Conservation (phyloP, 37 sponge, comb jelly and placozoan species). For the Petrosia ficiformis region DNA sequence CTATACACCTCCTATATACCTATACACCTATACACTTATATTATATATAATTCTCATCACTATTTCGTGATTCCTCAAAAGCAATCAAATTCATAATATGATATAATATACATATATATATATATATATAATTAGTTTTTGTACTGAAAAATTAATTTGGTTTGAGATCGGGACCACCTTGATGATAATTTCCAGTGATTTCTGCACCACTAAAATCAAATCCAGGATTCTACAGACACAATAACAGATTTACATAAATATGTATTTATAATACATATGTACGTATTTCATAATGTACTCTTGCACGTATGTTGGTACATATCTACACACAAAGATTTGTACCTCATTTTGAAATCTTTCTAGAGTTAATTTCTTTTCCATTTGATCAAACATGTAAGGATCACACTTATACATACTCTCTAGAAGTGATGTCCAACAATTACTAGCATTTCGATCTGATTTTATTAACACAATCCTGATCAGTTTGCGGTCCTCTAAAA, state of each 20-base stretch:
- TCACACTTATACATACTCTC: constrained; percentile 63
- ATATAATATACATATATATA: no score
- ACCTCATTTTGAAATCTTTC: constrained; percentile 91
- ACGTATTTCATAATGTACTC: neutral
- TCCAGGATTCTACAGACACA: constrained; percentile 75
- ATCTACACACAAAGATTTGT: neutral
- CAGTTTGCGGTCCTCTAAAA: constrained; percentile 67
- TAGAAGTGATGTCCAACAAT: constrained; percentile 90
- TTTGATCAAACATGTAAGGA: constrained; percentile 52
- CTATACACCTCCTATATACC: no score
- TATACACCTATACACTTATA: no score
- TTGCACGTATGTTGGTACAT: no score
- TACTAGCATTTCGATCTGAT: constrained; percentile 64
- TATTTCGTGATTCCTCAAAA: no score
- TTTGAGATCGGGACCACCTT: constrained; percentile 73
- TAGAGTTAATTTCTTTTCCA: constrained; percentile 95
- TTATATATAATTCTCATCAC: no score
- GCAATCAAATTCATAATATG: no score
- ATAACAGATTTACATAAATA: neutral
- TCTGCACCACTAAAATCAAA: constrained; percentile 94
- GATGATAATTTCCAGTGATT: constrained; percentile 73
- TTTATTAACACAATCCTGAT: constrained; percentile 75
- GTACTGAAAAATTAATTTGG: no score
- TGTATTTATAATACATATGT: neutral
- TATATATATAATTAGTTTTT: no score